These are phyloP conservation scores for Melanerpes formicivorus DNA, from an alignment of 2,113 vertebrate genomes.

Conservation along the genomic window DNA sequence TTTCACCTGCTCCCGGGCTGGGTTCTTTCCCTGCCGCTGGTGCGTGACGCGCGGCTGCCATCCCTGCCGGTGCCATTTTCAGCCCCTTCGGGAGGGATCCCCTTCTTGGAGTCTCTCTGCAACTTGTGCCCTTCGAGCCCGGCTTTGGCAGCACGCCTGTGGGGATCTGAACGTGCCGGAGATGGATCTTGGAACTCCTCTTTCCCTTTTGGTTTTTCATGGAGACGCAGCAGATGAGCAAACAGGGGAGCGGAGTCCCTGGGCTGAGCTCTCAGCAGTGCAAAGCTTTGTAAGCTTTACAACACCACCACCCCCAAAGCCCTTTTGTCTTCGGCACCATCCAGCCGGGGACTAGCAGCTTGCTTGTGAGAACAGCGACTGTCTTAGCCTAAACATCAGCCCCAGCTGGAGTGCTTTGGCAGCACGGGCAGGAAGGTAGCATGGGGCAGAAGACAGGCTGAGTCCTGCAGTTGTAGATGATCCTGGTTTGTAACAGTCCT, in stretches of 20 bases:
- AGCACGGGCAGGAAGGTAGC: not conserved
- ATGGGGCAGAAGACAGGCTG: not conserved
- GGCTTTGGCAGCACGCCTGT: not conserved
- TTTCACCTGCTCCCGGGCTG: not conserved
- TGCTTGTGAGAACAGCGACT: not conserved
- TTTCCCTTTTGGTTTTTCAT: not conserved
- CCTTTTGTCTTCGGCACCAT: not conserved
- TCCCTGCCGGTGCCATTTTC: not conserved
- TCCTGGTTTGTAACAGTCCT: not conserved
- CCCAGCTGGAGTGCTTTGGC: not conserved
- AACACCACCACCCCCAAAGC: not conserved
- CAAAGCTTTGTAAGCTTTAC: not conserved
- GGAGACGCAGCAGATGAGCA: not conserved
- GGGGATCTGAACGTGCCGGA: accelerated
- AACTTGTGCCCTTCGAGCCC: not conserved
- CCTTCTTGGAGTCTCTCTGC: not conserved
- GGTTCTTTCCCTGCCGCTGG: not conserved
- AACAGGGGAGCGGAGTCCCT: not conserved
- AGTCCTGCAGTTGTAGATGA: not conserved
- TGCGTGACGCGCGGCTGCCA: not conserved
- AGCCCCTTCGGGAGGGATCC: not conserved
- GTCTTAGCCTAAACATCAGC: not conserved
- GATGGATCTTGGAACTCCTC: not conserved
- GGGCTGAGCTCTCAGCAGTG: not conserved
- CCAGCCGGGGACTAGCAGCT: not conserved